Percentiles rank a stretch among this genome's conserved stretches.
Evolutionary conservation across 2,888 invertebrate species (phyloP).

Genomic region (Plusia festucae): DNA sequence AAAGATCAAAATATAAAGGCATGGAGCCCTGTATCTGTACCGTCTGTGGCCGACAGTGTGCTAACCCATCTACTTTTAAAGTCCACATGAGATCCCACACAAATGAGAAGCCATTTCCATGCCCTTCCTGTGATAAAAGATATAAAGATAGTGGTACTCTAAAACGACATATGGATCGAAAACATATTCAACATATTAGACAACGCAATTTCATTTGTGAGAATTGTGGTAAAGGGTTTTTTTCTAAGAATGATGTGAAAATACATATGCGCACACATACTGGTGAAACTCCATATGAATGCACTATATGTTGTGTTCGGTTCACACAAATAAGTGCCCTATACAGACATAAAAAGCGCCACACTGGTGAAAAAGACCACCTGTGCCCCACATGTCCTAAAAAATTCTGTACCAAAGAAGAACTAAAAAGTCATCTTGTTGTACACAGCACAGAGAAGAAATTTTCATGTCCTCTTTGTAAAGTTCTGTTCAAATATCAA

Average conservation of each 20-base stretch:
- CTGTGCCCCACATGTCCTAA: slow-evolving; percentile 75
- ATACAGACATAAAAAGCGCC: slow-evolving; percentile 73
- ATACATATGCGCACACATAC: slow-evolving; percentile 81
- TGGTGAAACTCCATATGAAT: slow-evolving; percentile 80
- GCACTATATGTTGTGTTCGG: slow-evolving; percentile 70
- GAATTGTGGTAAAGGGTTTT: slow-evolving; percentile 80
- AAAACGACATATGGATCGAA: slow-evolving; percentile 73
- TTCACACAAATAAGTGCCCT: slow-evolving; percentile 77
- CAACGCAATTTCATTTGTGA: slow-evolving; percentile 78
- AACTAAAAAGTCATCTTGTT: slow-evolving; percentile 72
- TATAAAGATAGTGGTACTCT: slow-evolving; percentile 75
- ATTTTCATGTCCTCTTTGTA: slow-evolving; percentile 79
- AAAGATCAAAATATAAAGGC: slow-evolving; percentile 51
- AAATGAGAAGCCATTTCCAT: slow-evolving; percentile 71
- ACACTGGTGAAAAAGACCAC: slow-evolving; percentile 72
- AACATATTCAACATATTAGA: slow-evolving; percentile 66
- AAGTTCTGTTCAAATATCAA: slow-evolving; percentile 83
- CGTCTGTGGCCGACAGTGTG: slow-evolving; percentile 69
- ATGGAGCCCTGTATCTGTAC: slow-evolving; percentile 60
- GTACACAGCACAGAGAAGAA: slow-evolving; percentile 77
- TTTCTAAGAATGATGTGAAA: slow-evolving; percentile 72
- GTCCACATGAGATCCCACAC: slow-evolving; percentile 78
- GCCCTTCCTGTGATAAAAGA: slow-evolving; percentile 73
- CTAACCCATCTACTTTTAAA: slow-evolving; percentile 67
- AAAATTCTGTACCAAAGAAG: slow-evolving; percentile 76